Conservation (phyloP, 2,113 vertebrate species). For the Pogonocichla stellata region DNA sequence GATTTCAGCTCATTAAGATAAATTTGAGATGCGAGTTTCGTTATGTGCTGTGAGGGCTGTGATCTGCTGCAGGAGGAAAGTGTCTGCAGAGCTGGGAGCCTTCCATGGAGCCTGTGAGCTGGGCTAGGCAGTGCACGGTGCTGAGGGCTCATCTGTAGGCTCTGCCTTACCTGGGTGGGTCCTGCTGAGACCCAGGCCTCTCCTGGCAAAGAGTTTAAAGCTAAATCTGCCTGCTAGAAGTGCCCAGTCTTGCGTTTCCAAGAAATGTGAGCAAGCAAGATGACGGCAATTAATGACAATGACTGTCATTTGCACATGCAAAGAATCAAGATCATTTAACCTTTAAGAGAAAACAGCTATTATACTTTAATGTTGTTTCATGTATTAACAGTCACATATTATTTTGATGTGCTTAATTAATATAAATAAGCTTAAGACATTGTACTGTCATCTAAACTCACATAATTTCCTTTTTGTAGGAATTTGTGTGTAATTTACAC, state of each 20-base stretch:
- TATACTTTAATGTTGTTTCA: background rate
- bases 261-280: background rate
- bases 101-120: background rate
- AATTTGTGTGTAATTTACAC: background rate
- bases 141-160: background rate
- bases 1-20: conserved; percentile 53
- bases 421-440: background rate
- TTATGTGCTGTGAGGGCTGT: background rate
- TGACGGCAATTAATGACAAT: background rate
- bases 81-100: background rate
- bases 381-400: background rate
- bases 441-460: background rate
- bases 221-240: background rate
- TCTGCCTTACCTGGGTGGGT: background rate
- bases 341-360: conserved; percentile 24
- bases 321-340: background rate
- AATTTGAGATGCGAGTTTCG: conserved; percentile 11
- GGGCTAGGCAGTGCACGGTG: background rate
- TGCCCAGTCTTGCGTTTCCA: background rate
- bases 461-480: background rate
- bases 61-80: background rate
- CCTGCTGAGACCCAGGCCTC: fast-evolving
- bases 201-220: background rate
- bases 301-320: background rate
- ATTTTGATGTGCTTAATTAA: conserved; percentile 26